Conservation (phyloP, 2,888 invertebrate genomes). For the Chrysolina americana region DNA sequence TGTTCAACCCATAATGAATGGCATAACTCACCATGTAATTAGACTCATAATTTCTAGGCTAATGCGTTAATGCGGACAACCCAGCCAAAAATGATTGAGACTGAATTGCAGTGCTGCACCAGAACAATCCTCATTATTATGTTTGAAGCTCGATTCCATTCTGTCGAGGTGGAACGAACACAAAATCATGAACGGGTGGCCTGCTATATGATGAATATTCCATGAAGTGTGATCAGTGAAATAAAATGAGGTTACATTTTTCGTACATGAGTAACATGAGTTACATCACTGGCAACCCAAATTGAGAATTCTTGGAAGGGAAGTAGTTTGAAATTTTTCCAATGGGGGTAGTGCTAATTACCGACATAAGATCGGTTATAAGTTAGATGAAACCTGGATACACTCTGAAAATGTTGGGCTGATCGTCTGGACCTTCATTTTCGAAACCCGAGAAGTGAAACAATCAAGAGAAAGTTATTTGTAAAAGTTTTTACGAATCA, state of each 20-base stretch:
- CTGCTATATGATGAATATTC: not conserved
- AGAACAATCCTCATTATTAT: conserved; percentile 53
- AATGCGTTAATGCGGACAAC: conserved; percentile 67
- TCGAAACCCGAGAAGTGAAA: too few relatives aligned
- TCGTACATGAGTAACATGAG: too few relatives aligned
- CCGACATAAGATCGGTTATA: too few relatives aligned
- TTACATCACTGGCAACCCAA: too few relatives aligned
- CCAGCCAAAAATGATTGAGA: conserved; percentile 68
- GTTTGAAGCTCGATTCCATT: conserved; percentile 36
- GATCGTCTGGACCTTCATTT: too few relatives aligned
- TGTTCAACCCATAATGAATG: conserved; percentile 67
- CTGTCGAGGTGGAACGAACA: conserved; percentile 1
- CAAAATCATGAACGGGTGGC: not conserved
- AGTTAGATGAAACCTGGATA: too few relatives aligned
- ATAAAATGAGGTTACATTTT: not conserved
- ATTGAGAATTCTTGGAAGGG: too few relatives aligned
- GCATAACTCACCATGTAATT: conserved; percentile 70
- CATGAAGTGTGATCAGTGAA: not conserved
- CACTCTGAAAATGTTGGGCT: too few relatives aligned
- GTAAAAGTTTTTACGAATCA: too few relatives aligned
- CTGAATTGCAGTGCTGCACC: conserved; percentile 49
- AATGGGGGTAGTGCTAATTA: too few relatives aligned
- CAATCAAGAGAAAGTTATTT: too few relatives aligned
- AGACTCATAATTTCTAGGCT: conserved; percentile 69
- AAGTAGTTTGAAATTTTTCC: too few relatives aligned